These are phyloP conservation scores for Spongilla lacustris DNA, from an alignment of 37 sponge, comb jelly and placozoan genomes.

Conservation along the genomic window DNA sequence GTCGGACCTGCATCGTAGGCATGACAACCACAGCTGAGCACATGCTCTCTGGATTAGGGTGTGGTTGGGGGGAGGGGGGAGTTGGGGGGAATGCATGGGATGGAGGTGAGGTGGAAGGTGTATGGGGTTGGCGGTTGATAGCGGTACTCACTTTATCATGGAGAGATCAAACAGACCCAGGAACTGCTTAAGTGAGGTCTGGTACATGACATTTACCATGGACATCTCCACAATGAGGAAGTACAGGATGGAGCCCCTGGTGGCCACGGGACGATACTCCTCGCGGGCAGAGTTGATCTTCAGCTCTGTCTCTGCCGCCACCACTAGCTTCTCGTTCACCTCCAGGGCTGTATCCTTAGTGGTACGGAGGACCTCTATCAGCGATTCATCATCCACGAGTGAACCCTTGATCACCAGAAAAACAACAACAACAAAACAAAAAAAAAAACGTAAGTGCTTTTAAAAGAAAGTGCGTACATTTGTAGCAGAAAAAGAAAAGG, in stretches of 20 bases:
- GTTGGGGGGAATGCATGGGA: not conserved
- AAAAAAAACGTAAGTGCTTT: too few relatives aligned
- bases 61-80: not conserved
- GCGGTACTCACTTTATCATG: conserved; percentile 79
- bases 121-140: not conserved
- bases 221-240: conserved; percentile 99
- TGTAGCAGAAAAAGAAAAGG: too few relatives aligned
- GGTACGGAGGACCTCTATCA: conserved; percentile 90
- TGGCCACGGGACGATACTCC: conserved; percentile 98
- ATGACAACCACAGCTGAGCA: not conserved
- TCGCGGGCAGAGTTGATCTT: conserved; percentile 97
- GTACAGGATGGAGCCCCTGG: conserved; percentile 95
- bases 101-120: not conserved
- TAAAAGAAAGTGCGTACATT: too few relatives aligned
- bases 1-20: conserved; percentile 63
- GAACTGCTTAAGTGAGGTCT: conserved; percentile 95
- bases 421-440: not conserved
- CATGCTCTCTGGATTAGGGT: not conserved
- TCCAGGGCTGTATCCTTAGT: conserved; percentile 97
- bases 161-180: conserved; percentile 92
- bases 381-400: conserved; percentile 94
- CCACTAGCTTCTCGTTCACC: conserved; percentile 90
- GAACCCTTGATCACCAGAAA: conserved; percentile 68
- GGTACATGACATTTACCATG: conserved; percentile 98
- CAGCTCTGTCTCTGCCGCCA: conserved; percentile 95